Evolutionary conservation across 2,797 vertebrate species (phyloP).

Genomic region (Uromys caudimaculatus): DNA sequence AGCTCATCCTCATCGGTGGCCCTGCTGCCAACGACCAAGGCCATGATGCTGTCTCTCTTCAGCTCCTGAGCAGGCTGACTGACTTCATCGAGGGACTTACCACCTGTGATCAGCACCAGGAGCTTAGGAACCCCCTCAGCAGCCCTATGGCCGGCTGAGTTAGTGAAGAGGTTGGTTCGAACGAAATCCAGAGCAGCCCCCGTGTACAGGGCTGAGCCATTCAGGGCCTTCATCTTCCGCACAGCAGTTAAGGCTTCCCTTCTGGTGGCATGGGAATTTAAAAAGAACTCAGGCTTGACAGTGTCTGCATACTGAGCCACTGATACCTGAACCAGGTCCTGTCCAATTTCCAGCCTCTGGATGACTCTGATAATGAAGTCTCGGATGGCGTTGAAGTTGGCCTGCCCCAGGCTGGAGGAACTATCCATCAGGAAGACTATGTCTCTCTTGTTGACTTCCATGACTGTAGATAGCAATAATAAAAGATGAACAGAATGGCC

Average conservation of each 20-base stretch:
- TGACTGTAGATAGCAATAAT: constrained; percentile 88
- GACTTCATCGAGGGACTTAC: constrained; percentile 92
- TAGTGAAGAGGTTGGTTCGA: constrained; percentile 90
- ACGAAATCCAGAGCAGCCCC: constrained; percentile 93
- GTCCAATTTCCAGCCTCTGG: constrained; percentile 92
- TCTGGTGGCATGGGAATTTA: constrained; percentile 89
- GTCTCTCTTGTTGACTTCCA: constrained; percentile 94
- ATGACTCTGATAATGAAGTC: constrained; percentile 93
- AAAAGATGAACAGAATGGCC: constrained; percentile 61
- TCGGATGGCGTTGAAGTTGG: constrained; percentile 88
- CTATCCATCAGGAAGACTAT: constrained; percentile 98
- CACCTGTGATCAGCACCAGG: constrained; percentile 92
- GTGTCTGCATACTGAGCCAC: constrained; percentile 91
- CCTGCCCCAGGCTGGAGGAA: constrained; percentile 89
- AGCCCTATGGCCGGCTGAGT: constrained; percentile 91
- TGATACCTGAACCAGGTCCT: constrained; percentile 92
- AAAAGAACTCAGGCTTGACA: constrained; percentile 91
- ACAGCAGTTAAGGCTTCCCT: constrained; percentile 86
- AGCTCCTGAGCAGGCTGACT: constrained; percentile 88
- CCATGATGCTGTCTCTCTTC: constrained; percentile 89
- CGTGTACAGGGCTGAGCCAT: constrained; percentile 89
- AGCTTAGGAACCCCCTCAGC: constrained; percentile 91
- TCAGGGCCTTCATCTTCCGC: constrained; percentile 87
- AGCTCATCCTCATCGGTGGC: constrained; percentile 89
- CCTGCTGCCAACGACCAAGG: constrained; percentile 90